phyloP scores from a whole-genome alignment of 2,797 vertebrate genomes.

The Enteromius afrohamiltoni region DNA sequence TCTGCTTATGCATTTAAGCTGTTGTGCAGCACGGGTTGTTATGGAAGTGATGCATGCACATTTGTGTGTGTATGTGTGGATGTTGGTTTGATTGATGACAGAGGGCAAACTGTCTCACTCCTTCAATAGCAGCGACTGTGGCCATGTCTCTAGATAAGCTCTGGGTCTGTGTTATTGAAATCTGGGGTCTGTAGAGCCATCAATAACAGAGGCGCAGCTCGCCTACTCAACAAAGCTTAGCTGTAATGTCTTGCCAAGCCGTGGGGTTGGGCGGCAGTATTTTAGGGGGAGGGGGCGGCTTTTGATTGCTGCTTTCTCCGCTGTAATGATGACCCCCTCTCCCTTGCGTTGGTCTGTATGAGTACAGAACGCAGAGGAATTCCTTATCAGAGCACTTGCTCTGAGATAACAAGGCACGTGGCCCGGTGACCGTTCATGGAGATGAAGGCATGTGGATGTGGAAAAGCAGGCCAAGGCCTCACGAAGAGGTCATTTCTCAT shows the following conservation, averaged over 20 bases:
- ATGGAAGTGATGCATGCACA: constrained; percentile 56
- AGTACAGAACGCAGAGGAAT: constrained; percentile 71
- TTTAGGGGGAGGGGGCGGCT: constrained; percentile 19
- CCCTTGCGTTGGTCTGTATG: constrained; percentile 63
- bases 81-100: constrained; percentile 62
- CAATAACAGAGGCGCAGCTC: constrained; percentile 63
- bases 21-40: constrained; percentile 53
- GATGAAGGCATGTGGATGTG: constrained; percentile 55
- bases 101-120: constrained; percentile 60
- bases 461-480: constrained; percentile 54
- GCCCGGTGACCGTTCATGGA: constrained; percentile 58
- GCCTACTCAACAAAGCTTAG: constrained; percentile 56
- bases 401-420: constrained; percentile 80
- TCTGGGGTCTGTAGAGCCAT: constrained; percentile 68
- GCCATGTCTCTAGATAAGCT: constrained; percentile 65
- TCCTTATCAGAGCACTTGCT: constrained; percentile 79
- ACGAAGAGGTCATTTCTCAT: constrained; percentile 46
- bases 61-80: constrained; percentile 37
- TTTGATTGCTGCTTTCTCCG: constrained; percentile 69
- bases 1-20: constrained; percentile 42
- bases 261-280: constrained; percentile 58
- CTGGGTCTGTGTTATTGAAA: constrained; percentile 69
- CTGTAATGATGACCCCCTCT: constrained; percentile 66
- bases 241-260: constrained; percentile 64
- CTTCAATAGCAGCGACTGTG: constrained; percentile 57